Conservation (phyloP, 2,888 invertebrate genomes). For the Apodemia mormo region DNA sequence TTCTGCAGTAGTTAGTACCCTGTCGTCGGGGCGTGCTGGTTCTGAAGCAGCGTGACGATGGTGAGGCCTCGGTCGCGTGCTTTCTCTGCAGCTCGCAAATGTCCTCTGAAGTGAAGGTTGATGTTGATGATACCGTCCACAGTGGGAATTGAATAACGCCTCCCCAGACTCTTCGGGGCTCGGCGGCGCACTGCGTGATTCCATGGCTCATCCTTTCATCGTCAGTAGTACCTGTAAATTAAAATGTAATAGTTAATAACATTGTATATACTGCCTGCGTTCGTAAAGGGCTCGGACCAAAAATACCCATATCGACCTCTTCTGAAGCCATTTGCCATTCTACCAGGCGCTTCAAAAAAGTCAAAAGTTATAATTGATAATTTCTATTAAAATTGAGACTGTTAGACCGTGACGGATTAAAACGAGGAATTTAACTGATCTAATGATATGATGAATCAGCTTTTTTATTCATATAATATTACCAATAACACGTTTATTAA, state of each 20-base stretch:
- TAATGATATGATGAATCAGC: too few species aligned
- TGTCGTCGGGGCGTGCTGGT: slow-evolving; percentile 73
- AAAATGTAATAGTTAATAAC: slow-evolving; percentile 24
- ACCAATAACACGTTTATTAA: too few species aligned
- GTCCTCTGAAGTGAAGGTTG: slow-evolving; percentile 78
- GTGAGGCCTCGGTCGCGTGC: slow-evolving; percentile 63
- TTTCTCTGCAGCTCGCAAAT: slow-evolving; percentile 73
- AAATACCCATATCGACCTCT: too few species aligned
- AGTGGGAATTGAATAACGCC: slow-evolving; percentile 88
- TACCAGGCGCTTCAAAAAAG: too few species aligned
- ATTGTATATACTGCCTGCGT: too few species aligned
- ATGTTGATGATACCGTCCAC: slow-evolving; percentile 83
- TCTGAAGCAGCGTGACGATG: slow-evolving; percentile 74
- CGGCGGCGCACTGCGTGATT: slow-evolving; percentile 81
- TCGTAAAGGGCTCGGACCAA: too few species aligned
- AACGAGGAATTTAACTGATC: too few species aligned
- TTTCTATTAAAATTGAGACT: too few species aligned
- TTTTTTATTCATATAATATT: too few species aligned
- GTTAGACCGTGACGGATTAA: too few species aligned
- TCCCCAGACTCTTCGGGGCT: slow-evolving; percentile 81
- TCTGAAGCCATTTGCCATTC: too few species aligned
- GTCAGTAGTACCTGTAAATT: slow-evolving; percentile 62
- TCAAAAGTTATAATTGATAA: too few species aligned
- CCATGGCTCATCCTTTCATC: slow-evolving; percentile 79
- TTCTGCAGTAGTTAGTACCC: slow-evolving; percentile 72